Percentiles rank a stretch among this genome's conserved stretches.
These are phyloP conservation scores for Leucophora obtusa DNA, from an alignment of 2,888 invertebrate genomes.

Conservation along the genomic window DNA sequence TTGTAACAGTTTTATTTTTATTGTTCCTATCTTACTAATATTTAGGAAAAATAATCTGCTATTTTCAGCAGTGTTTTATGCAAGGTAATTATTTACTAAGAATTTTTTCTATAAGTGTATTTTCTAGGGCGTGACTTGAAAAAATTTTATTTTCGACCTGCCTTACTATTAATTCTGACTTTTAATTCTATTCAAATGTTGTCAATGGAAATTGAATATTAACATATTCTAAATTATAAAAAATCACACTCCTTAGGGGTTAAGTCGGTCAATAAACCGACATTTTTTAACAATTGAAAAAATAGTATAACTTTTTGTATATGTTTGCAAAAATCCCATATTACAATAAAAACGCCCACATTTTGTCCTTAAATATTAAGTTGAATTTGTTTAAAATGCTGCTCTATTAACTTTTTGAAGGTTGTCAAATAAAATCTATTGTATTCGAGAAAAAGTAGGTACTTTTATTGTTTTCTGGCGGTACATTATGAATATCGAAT, in stretches of 20 bases:
- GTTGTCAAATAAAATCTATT: constrained; percentile 57
- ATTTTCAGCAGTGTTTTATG: no score
- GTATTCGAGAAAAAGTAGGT: constrained; percentile 4
- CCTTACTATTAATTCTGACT: not conserved
- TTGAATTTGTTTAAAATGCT: constrained; percentile 37
- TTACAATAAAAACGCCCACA: constrained; percentile 41
- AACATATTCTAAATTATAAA: not conserved
- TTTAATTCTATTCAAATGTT: constrained; percentile 4
- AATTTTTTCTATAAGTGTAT: no score
- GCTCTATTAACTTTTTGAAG: constrained; percentile 58
- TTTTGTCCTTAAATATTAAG: constrained; percentile 55
- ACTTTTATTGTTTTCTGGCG: constrained; percentile 29
- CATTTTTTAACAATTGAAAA: constrained; percentile 13
- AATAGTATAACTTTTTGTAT: not conserved
- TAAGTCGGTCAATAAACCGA: constrained; percentile 22
- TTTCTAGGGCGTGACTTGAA: no score
- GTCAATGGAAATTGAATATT: constrained; percentile 11
- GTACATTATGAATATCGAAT: constrained; percentile 34
- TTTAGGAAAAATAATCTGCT: no score
- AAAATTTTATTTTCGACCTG: no score
- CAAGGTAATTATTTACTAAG: no score
- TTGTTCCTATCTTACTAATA: no score
- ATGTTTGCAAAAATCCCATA: not conserved
- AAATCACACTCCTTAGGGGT: constrained; percentile 8
- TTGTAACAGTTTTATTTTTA: no score